Base-by-base conservation (phyloP, 2,888 invertebrate genomes). In the Deroplatys truncata region DNA sequence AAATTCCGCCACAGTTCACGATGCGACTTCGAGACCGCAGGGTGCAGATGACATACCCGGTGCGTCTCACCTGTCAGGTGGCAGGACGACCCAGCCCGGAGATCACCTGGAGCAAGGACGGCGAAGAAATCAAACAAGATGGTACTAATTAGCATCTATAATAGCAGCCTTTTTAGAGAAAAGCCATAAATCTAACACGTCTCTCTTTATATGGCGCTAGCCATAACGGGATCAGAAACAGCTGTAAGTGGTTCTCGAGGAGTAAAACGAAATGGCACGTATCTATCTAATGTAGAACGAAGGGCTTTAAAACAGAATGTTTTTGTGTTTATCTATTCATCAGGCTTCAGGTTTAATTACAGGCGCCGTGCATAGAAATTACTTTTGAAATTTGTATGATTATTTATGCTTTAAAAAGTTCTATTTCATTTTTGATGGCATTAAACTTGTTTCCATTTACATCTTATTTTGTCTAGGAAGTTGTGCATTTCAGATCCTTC, bases 31-130 rank as follows among this genome's bases (percentile, higher is more conserved):
- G 97, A 7, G 97, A 98, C 92, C 94, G 98, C 35, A 95, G 97
- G n/a, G 97, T 98, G 0, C 97, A 98, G 93, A 95, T 96, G 2
- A 96, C 97, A 0, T 97, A 97, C 93, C 98, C 98, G 0, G 97
- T 98, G 9, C 95, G 98, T 56, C 94, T 98, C 43, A 98, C 98
- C 0, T 98, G 98, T 92, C 97, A 98, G 93, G 96, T 97, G 4
- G 95, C 96, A 16, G 98, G 98, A 0, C 94, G 95, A 91, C 98
- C 98, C 0, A 93, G 94, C 4, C 97, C 98, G 0, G 94, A 94
- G 28, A 94, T 99, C 82, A 95, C 95, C n/a, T 99, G 99, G 99
- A 96, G 94, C 92, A 98, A 97, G 93, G 96, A 98, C 92, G 97
- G 96, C 0, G 93, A 95, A 89, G 94, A 96, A 91, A 93, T 97